Evolutionary conservation across 2,113 vertebrate genomes (phyloP).

Genomic region (Nesogale talazaci): DNA sequence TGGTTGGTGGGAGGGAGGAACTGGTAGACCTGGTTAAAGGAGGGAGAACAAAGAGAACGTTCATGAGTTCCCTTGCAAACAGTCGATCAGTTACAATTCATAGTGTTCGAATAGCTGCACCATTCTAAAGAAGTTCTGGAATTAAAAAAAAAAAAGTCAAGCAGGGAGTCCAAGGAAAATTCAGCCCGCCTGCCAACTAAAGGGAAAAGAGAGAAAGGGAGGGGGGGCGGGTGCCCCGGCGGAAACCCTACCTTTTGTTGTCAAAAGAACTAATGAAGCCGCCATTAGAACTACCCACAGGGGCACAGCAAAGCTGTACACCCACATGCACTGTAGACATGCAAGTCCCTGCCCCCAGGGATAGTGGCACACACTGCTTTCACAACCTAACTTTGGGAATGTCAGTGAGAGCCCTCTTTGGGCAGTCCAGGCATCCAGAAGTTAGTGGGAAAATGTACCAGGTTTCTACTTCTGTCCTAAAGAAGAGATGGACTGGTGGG

Average conservation of each 20-base stretch:
- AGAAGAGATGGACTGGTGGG: slow-evolving; percentile 85
- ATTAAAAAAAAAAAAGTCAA: slow-evolving; percentile 84
- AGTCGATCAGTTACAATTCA: slow-evolving; percentile 90
- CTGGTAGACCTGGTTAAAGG: slow-evolving; percentile 86
- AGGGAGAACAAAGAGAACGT: slow-evolving; percentile 89
- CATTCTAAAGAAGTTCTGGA: slow-evolving; percentile 87
- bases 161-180: slow-evolving; percentile 89
- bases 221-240: too few species aligned
- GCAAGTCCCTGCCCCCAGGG: slow-evolving; percentile 82
- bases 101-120: slow-evolving; percentile 86
- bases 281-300: slow-evolving; percentile 87
- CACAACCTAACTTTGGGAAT: slow-evolving; percentile 82
- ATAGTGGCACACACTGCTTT: slow-evolving; percentile 79
- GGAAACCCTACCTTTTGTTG: slow-evolving; percentile 86
- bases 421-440: slow-evolving; percentile 77
- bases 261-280: slow-evolving; percentile 90
- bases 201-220: slow-evolving; percentile 86
- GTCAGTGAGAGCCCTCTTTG: slow-evolving; percentile 76
- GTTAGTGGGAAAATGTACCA: slow-evolving; percentile 76
- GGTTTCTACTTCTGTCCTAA: slow-evolving; percentile 85
- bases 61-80: slow-evolving; percentile 88
- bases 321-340: slow-evolving; percentile 86
- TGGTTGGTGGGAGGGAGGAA: slow-evolving; percentile 81
- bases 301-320: slow-evolving; percentile 86
- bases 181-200: slow-evolving; percentile 87